Evolutionary conservation across 2,797 vertebrate genomes (phyloP).

Genomic region (Epinephelus coioides): DNA sequence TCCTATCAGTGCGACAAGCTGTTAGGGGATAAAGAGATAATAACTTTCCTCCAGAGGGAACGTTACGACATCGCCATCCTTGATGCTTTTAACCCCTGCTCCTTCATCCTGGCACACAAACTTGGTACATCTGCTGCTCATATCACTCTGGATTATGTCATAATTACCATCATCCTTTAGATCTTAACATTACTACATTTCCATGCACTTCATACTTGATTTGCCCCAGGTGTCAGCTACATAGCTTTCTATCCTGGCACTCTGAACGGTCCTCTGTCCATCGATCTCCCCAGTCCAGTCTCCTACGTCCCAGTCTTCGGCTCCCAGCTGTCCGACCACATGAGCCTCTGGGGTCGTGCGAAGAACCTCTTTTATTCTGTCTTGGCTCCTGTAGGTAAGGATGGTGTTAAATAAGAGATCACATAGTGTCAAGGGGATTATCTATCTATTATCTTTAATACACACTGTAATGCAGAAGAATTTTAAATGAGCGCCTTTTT

Average conservation of each 20-base stretch:
- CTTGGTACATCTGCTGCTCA: constrained; percentile 55
- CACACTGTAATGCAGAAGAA: background rate
- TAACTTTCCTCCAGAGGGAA: constrained; percentile 74
- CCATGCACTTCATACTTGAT: constrained; percentile 18
- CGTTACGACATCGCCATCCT: constrained; percentile 70
- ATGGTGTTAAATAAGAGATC: background rate
- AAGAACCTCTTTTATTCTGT: constrained; percentile 78
- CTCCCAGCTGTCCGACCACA: constrained; percentile 72
- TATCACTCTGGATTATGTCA: constrained; percentile 5
- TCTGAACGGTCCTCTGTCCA: constrained; percentile 60
- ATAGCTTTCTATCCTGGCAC: constrained; percentile 64
- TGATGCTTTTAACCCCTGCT: constrained; percentile 82
- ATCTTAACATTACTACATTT: background rate
- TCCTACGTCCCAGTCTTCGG: constrained; percentile 71
- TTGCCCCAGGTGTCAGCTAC: constrained; percentile 63
- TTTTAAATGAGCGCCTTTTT: background rate
- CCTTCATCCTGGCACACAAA: constrained; percentile 79
- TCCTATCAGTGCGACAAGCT: constrained; percentile 78
- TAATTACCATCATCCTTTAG: background rate
- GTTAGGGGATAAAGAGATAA: constrained; percentile 64
- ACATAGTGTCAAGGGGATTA: background rate
- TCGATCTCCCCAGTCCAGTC: constrained; percentile 57
- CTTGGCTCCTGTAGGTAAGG: constrained; percentile 50
- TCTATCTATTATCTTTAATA: background rate
- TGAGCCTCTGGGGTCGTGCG: constrained; percentile 77